phyloP scores from a whole-genome alignment of 2,113 vertebrate genomes.

The Cinclus mexicanus region DNA sequence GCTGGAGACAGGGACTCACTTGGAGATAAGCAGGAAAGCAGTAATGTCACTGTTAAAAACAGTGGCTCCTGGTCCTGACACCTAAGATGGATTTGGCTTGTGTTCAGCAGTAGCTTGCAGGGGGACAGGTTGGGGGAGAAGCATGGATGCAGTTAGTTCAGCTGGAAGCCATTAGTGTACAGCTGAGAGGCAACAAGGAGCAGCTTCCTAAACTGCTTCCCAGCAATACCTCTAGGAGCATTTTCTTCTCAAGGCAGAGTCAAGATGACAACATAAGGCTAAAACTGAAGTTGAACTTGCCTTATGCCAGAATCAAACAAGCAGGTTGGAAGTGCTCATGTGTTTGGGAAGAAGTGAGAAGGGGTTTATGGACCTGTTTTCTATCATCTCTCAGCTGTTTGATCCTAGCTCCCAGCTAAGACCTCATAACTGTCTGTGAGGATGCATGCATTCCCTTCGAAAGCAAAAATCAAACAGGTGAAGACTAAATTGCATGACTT shows the following conservation, averaged over 20 bases:
- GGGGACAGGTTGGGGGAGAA: background rate
- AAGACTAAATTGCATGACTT: background rate
- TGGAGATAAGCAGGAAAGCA: background rate
- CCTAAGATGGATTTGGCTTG: background rate
- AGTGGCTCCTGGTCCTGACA: background rate
- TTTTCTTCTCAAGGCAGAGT: slow-evolving; percentile 36
- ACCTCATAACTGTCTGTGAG: background rate
- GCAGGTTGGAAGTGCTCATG: slow-evolving; percentile 11
- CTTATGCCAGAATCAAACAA: slow-evolving; percentile 21
- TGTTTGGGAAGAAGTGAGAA: slow-evolving; percentile 30
- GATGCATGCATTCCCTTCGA: slow-evolving; percentile 16
- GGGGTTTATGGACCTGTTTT: slow-evolving; percentile 36
- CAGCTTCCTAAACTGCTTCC: slow-evolving; percentile 41
- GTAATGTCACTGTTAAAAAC: background rate
- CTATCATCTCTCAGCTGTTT: slow-evolving; percentile 37
- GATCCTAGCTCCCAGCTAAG: slow-evolving; percentile 33
- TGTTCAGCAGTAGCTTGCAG: background rate
- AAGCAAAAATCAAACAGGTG: slow-evolving; percentile 50
- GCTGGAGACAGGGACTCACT: background rate
- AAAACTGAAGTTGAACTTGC: slow-evolving; percentile 17
- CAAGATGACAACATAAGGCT: slow-evolving; percentile 5
- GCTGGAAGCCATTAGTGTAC: slow-evolving; percentile 44
- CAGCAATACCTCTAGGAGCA: slow-evolving; percentile 22
- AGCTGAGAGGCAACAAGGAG: slow-evolving; percentile 48
- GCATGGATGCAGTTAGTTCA: background rate